phyloP scores from a whole-genome alignment of 2,797 vertebrate genomes.

The Cichlasoma orientale region DNA sequence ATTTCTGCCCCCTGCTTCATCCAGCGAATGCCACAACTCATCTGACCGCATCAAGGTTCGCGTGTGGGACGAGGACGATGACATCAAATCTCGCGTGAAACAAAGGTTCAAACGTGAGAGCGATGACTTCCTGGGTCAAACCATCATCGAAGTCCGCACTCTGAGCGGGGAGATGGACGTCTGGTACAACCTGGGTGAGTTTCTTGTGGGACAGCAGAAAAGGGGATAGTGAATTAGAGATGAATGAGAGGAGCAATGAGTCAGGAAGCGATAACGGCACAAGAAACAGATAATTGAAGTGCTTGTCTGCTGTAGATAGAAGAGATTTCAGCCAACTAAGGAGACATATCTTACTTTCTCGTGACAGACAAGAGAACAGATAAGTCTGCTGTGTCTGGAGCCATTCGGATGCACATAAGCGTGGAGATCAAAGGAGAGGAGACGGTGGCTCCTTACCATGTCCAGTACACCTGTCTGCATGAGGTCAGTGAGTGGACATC shows the following conservation, averaged over 20 bases:
- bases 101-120: conserved; percentile 96
- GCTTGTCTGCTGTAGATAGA: conserved; percentile 28
- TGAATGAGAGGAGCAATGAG: conserved; percentile 19
- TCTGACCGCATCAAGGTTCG: conserved; percentile 98
- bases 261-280: conserved; percentile 15
- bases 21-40: conserved; percentile 97
- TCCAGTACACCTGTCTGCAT: conserved; percentile 96
- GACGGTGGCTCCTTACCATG: conserved; percentile 96
- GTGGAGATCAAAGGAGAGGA: conserved; percentile 99
- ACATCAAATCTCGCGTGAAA: conserved; percentile 97
- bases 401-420: conserved; percentile 97
- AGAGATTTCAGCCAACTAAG: conserved; percentile 31
- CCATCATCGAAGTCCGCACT: conserved; percentile 97
- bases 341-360: conserved; percentile 26
- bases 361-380: conserved; percentile 94
- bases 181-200: conserved; percentile 96
- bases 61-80: conserved; percentile 96
- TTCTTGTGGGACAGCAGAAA: conserved; percentile 18
- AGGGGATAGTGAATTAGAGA: conserved; percentile 14
- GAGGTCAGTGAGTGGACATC: conserved; percentile 81
- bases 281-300: conserved; percentile 28
- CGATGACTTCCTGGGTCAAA: conserved; percentile 96
- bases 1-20: conserved; percentile 19
- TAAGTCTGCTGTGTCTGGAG: conserved; percentile 95
- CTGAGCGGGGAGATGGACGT: conserved; percentile 98